Conservation (phyloP, 1,140 invertebrate genomes). For the Lutraria rhynchaena region DNA sequence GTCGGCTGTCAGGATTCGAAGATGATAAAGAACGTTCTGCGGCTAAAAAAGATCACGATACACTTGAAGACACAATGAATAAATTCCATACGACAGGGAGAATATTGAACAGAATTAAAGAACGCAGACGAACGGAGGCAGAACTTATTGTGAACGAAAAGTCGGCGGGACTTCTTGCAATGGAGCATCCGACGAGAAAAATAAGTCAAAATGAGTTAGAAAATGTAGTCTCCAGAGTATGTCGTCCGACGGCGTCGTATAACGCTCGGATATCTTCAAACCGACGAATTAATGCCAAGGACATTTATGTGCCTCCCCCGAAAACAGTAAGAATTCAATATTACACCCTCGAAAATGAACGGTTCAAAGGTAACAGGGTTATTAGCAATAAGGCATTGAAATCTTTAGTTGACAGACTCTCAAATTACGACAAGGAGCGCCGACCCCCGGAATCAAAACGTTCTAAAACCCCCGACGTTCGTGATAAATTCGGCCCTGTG, state of each 20-base stretch:
- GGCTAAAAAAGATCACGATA: background rate
- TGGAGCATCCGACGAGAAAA: constrained; percentile 32
- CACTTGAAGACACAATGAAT: constrained; percentile 40
- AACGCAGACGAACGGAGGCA: constrained; percentile 51
- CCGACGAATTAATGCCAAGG: constrained; percentile 45
- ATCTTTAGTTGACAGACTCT: constrained; percentile 20
- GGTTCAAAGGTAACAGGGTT: constrained; percentile 30
- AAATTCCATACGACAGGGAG: constrained; percentile 50
- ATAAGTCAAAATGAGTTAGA: constrained; percentile 38
- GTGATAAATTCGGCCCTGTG: constrained; percentile 10
- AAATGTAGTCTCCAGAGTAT: constrained; percentile 34
- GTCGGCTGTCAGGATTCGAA: background rate
- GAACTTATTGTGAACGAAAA: constrained; percentile 42
- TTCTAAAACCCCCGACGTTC: constrained; percentile 7
- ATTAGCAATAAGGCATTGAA: constrained; percentile 17
- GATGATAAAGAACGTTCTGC: background rate
- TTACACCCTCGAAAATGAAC: constrained; percentile 16
- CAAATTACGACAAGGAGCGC: constrained; percentile 21
- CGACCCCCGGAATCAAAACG: constrained; percentile 39
- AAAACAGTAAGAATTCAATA: constrained; percentile 22
- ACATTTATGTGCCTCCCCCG: constrained; percentile 51
- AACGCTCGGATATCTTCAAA: constrained; percentile 25
- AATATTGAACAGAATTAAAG: constrained; percentile 20
- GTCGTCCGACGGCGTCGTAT: constrained; percentile 44
- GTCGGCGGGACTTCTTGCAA: constrained; percentile 34